A percentile compares a stretch with the other conserved stretches of the same genome.
Evolutionary conservation across 2,113 vertebrate species (phyloP).

Genomic region (Hemiscyllium ocellatum): DNA sequence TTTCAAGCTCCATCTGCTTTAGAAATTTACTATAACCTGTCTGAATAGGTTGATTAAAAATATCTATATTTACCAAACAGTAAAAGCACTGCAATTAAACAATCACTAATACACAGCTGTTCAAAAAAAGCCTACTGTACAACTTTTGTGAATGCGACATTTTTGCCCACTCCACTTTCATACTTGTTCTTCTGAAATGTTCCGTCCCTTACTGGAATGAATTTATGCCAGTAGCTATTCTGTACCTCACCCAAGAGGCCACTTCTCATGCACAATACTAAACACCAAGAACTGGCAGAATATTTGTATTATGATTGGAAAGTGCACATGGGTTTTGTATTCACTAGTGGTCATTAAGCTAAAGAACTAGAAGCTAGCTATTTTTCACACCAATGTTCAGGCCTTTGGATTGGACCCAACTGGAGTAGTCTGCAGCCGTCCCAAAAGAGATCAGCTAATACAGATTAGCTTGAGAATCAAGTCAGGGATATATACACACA

Average conservation of each 20-base stretch:
- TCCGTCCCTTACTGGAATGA: neutral
- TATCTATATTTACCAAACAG: neutral
- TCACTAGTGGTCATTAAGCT: neutral
- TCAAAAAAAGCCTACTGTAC: neutral
- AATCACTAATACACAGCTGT: neutral
- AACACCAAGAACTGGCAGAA: neutral
- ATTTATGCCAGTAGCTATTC: neutral
- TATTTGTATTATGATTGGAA: neutral
- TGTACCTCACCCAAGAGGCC: neutral
- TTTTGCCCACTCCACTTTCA: neutral
- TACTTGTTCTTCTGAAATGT: neutral
- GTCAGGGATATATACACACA: neutral
- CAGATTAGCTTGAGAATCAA: neutral
- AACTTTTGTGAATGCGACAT: neutral
- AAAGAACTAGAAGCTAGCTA: neutral
- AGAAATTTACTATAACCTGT: no score
- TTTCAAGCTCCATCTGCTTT: no score
- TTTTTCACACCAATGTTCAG: neutral
- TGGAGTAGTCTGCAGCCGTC: neutral
- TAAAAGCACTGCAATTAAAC: neutral
- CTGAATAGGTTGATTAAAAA: no score
- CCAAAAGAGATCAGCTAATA: neutral
- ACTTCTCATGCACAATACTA: neutral
- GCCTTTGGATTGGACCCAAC: neutral
- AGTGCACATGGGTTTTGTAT: neutral